These are phyloP conservation scores for Chaetogeoica ovagalla DNA, from an alignment of 2,888 invertebrate genomes.

Conservation along the genomic window DNA sequence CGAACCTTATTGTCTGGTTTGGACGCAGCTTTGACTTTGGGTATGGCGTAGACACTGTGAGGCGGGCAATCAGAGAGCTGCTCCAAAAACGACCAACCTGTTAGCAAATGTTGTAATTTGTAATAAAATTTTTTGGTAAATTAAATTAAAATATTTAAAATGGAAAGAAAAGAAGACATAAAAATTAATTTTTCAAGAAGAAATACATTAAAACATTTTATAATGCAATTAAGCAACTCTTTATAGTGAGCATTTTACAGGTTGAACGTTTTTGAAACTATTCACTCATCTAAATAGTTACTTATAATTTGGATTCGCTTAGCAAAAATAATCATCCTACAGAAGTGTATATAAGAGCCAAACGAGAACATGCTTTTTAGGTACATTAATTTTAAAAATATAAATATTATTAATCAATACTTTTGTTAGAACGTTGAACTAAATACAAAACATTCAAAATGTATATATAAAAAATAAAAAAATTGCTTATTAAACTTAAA, in stretches of 20 bases:
- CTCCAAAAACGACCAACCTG: slow-evolving; percentile 54
- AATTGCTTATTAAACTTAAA: slow-evolving; percentile 25
- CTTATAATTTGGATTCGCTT: slow-evolving; percentile 39
- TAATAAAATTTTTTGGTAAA: slow-evolving; percentile 44
- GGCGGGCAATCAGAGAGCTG: slow-evolving; percentile 52
- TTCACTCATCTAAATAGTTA: slow-evolving; percentile 50
- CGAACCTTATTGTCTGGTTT: slow-evolving; percentile 51
- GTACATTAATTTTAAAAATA: slow-evolving; percentile 32
- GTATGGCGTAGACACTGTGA: slow-evolving; percentile 53
- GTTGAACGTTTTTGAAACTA: slow-evolving; percentile 53
- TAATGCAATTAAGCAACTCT: slow-evolving; percentile 46
- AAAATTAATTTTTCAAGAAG: slow-evolving; percentile 42
- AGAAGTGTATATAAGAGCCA: slow-evolving; percentile 28
- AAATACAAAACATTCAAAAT: slow-evolving; percentile 42
- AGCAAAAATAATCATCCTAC: slow-evolving; percentile 47
- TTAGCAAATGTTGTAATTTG: slow-evolving; percentile 47
- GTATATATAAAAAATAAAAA: slow-evolving; percentile 35
- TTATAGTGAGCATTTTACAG: slow-evolving; percentile 46
- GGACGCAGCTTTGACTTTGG: slow-evolving; percentile 47
- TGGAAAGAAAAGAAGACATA: slow-evolving; percentile 34
- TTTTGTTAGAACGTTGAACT: slow-evolving; percentile 21
- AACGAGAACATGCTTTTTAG: slow-evolving; percentile 45
- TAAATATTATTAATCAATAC: slow-evolving; percentile 5
- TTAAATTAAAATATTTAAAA: slow-evolving; percentile 24
- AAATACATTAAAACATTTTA: slow-evolving; percentile 34